Conservation (phyloP, 2,888 invertebrate species). For the Lepeophtheirus nordmannii region DNA sequence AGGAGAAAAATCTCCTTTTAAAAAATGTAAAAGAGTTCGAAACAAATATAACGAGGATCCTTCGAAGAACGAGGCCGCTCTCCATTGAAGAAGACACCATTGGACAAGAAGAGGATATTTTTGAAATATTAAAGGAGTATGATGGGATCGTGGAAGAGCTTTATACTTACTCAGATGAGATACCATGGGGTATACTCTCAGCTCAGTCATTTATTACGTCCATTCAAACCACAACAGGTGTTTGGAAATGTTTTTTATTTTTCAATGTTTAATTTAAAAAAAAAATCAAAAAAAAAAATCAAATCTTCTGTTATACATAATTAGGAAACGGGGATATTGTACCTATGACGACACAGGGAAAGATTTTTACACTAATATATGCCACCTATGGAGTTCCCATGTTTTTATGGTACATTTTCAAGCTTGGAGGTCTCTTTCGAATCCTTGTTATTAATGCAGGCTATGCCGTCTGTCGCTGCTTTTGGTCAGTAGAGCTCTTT, state of each 20-base stretch:
- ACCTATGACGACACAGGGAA: constrained; percentile 14
- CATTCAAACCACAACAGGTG: constrained; percentile 17
- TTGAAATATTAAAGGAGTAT: not conserved
- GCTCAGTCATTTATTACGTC: constrained; percentile 18
- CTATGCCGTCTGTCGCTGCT: not conserved
- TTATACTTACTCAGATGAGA: constrained; percentile 8
- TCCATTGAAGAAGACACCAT: not conserved
- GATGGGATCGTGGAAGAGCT: not conserved
- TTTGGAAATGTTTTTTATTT: not conserved
- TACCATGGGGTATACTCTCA: constrained; percentile 15
- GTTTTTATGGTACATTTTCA: constrained; percentile 21
- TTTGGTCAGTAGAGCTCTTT: not conserved
- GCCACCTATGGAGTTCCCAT: constrained; percentile 12
- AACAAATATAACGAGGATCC: not conserved
- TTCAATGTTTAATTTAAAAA: no score
- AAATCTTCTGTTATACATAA: not conserved
- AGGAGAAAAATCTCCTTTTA: not conserved
- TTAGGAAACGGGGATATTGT: constrained; percentile 21
- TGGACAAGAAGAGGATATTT: not conserved
- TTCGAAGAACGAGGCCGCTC: not conserved
- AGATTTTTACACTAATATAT: constrained; percentile 17
- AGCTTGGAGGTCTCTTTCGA: constrained; percentile 15
- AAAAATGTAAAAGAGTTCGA: not conserved
- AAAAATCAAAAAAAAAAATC: not conserved
- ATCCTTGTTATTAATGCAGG: constrained; percentile 7